phyloP scores from a whole-genome alignment of 2,797 vertebrate species.

The Dallia pectoralis region DNA sequence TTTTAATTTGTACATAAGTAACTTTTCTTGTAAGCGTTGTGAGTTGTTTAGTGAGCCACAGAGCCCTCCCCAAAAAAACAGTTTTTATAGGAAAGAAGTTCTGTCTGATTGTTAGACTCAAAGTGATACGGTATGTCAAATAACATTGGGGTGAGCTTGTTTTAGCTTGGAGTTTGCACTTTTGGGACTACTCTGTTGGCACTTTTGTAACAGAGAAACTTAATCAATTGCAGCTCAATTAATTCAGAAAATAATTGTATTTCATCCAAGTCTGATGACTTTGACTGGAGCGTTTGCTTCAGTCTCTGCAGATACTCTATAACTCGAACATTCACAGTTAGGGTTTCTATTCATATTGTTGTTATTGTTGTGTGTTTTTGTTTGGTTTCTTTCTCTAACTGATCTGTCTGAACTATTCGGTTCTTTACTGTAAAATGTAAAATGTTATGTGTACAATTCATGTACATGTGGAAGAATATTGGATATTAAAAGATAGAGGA shows the following conservation, averaged over 20 bases:
- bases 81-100: background rate
- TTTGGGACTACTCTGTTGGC: background rate
- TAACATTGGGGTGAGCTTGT: background rate
- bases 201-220: background rate
- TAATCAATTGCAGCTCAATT: background rate
- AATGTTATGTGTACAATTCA: constrained; percentile 47
- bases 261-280: background rate
- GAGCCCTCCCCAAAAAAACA: constrained; percentile 8
- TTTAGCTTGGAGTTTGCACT: constrained; percentile 3
- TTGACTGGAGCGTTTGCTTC: constrained; percentile 17
- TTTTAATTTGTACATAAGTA: constrained; percentile 28
- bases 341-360: constrained; percentile 46
- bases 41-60: constrained; percentile 33
- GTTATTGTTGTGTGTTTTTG: constrained; percentile 26
- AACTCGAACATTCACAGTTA: constrained; percentile 29
- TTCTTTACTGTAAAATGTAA: constrained; percentile 40
- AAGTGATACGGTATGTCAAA: background rate
- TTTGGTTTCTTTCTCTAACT: constrained; percentile 23
- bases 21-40: constrained; percentile 28
- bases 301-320: constrained; percentile 16
- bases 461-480: constrained; percentile 50
- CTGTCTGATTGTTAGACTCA: background rate
- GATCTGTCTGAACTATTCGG: constrained; percentile 36
- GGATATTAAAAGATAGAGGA: constrained; percentile 62
- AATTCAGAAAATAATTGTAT: background rate